A percentile compares a stretch with the other conserved stretches of the same genome.
Conservation (phyloP, 2,797 vertebrate genomes). For the Rhynchotus rufescens region DNA sequence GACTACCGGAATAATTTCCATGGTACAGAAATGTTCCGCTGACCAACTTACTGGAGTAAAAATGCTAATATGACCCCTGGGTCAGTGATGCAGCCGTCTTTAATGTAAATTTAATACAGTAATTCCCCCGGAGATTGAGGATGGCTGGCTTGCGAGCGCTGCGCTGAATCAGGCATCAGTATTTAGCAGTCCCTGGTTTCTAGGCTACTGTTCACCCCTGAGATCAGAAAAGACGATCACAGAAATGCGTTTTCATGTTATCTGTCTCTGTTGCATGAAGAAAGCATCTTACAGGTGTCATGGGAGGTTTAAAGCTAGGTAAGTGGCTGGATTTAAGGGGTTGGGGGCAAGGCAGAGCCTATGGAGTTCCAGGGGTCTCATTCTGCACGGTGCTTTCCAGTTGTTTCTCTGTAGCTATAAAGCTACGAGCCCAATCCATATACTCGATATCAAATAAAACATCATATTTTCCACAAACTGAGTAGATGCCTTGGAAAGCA, state of each 20-base stretch:
- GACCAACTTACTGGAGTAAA: conserved; percentile 51
- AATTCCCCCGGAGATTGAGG: conserved; percentile 41
- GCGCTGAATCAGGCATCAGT: conserved; percentile 14
- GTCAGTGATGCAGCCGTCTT: conserved; percentile 45
- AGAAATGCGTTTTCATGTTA: neutral
- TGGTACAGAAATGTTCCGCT: conserved; percentile 52
- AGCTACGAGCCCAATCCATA: neutral
- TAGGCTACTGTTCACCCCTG: conserved; percentile 26
- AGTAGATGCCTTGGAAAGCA: conserved; percentile 50
- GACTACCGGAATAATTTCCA: conserved; percentile 52
- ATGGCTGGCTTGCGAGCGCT: conserved; percentile 21
- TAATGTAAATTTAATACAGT: conserved; percentile 66
- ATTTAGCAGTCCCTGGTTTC: conserved; percentile 37
- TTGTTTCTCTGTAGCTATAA: neutral
- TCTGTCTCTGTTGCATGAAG: neutral
- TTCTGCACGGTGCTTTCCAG: neutral
- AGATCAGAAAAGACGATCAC: conserved; percentile 4
- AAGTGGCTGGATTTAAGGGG: neutral
- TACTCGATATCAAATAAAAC: conserved; percentile 47
- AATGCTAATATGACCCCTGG: conserved; percentile 64
- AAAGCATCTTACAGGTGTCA: neutral
- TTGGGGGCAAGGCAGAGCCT: neutral
- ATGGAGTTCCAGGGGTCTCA: neutral
- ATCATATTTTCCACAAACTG: conserved; percentile 48
- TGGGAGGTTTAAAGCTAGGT: neutral